Percentiles rank a stretch among this genome's conserved stretches.
Conservation (phyloP, 92 coral and sea anemone genomes). For the Meandrina meandrites region DNA sequence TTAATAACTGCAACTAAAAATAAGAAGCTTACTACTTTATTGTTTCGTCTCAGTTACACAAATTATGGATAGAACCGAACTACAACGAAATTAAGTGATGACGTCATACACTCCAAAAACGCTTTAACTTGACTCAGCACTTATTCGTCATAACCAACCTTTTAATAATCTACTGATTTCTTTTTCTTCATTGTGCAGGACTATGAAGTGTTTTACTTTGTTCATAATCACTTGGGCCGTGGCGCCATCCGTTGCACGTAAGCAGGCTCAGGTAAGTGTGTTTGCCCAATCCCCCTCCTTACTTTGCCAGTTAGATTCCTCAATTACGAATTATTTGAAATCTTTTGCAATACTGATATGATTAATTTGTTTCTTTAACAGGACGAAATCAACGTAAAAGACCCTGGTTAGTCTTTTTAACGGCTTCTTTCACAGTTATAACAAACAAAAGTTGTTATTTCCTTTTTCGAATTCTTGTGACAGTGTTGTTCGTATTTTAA, state of each 20-base stretch:
- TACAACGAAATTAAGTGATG: too few relatives aligned
- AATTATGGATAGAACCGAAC: too few relatives aligned
- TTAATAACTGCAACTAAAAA: too few relatives aligned
- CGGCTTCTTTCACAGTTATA: too few relatives aligned
- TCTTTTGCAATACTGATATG: not conserved
- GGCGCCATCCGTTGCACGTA: not conserved
- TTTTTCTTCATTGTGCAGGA: not conserved
- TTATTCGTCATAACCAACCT: too few relatives aligned
- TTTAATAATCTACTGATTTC: not conserved
- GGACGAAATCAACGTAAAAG: not conserved
- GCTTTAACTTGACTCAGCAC: too few relatives aligned
- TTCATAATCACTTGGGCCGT: constrained; percentile 11
- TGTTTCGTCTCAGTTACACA: too few relatives aligned
- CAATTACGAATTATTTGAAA: not conserved
- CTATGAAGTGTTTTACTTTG: constrained; percentile 14
- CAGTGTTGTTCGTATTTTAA: not conserved
- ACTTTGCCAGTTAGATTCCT: not conserved
- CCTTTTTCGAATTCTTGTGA: not conserved
- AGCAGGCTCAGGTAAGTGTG: not conserved
- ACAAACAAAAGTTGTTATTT: too few relatives aligned
- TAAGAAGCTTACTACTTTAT: too few relatives aligned
- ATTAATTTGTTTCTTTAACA: not conserved
- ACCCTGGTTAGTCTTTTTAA: not conserved
- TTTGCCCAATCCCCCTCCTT: not conserved
- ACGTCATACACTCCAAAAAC: too few relatives aligned